Evolutionary conservation across 2,113 vertebrate genomes (phyloP).

Genomic region (Psittacara wagleri): DNA sequence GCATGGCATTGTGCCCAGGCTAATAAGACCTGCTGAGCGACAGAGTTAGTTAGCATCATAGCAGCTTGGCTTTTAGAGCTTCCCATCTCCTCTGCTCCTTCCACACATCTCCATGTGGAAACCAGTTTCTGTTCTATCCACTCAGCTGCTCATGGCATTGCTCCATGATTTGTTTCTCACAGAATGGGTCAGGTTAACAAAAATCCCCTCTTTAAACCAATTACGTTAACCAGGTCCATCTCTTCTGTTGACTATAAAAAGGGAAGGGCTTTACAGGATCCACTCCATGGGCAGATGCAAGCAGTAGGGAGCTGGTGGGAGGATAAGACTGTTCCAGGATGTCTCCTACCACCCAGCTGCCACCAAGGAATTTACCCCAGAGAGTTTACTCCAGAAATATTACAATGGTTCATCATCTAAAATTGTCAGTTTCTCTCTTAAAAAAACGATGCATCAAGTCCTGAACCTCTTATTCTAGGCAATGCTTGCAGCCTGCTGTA

Average conservation of each 20-base stretch:
- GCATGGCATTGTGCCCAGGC: slow-evolving; percentile 31
- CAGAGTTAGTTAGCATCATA: background rate
- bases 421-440: background rate
- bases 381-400: background rate
- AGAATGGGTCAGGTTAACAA: background rate
- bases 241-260: background rate
- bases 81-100: background rate
- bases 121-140: background rate
- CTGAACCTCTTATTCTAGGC: background rate
- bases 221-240: background rate
- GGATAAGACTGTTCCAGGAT: background rate
- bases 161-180: background rate
- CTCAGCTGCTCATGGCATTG: background rate
- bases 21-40: background rate
- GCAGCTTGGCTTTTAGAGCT: background rate
- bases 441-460: background rate
- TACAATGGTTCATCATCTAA: background rate
- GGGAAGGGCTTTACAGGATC: background rate
- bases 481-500: background rate
- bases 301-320: background rate
- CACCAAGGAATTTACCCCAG: background rate
- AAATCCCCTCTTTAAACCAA: background rate
- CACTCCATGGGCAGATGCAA: background rate
- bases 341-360: background rate
- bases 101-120: background rate